Percentiles rank a stretch among this genome's conserved stretches.
Evolutionary conservation across 2,888 invertebrate species (phyloP).

Genomic region (Eupithecia dodoneata): DNA sequence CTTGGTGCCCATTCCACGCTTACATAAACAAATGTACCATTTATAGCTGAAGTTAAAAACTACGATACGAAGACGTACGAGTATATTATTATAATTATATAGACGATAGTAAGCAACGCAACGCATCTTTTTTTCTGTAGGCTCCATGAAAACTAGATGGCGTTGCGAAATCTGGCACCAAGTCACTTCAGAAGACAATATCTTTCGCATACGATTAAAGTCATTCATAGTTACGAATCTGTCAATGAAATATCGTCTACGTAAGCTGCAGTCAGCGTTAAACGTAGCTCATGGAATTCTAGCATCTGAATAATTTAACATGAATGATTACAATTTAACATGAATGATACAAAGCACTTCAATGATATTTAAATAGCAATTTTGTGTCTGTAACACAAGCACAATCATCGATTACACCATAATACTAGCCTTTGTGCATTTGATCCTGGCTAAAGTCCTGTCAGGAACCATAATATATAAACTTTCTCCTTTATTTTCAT

Average conservation of each 20-base stretch:
- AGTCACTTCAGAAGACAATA: background rate
- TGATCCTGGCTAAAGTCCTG: background rate
- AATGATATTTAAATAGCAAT: background rate
- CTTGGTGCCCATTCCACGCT: background rate
- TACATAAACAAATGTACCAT: background rate
- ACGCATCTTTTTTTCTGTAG: background rate
- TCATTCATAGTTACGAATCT: background rate
- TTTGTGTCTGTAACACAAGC: background rate
- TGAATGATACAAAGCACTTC: background rate
- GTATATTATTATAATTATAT: no score
- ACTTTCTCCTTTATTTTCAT: background rate
- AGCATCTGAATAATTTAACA: background rate
- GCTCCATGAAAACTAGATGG: background rate
- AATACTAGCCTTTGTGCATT: background rate
- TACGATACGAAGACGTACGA: background rate
- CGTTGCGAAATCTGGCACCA: background rate
- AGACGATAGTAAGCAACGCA: no score
- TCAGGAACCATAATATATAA: background rate
- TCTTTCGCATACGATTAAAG: background rate
- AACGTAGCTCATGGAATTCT: background rate
- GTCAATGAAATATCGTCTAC: background rate
- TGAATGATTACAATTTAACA: no score
- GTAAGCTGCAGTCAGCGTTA: background rate
- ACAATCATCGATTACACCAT: background rate
- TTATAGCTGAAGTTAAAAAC: background rate